Evolutionary conservation across 2,888 invertebrate genomes (phyloP), one percentile per base, ranked within the genome.

Genomic region (Drosophila pseudotakahashii): DNA sequence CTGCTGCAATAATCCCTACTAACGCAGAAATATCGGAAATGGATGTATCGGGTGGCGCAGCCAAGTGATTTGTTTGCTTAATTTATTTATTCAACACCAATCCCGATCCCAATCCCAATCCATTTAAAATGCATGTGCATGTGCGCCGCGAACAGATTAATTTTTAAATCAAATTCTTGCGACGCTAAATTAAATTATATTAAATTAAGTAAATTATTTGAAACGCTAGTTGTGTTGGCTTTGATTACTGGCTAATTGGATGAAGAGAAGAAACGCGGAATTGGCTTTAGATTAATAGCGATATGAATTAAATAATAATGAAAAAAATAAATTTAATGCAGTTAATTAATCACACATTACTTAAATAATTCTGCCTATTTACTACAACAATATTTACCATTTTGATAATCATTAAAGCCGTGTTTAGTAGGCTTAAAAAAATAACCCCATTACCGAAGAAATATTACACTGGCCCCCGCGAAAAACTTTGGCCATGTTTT

Each of bases 1-100:
- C 89, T 96, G 96, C 89, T 96, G 96, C 85, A 93, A 94, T 45
- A 94, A 94, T 83, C 92, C 94, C 11, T 91, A 89, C 63, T 88
- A 19, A 42, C 4, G 41, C n/a, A 7, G 39, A 39, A 14, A n/a
- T 14, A n/a, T 14, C 3, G 39, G 7, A 39, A 5, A 11, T 19
- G 32, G 11, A 10, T 0, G 9, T 4, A 9, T 10, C n/a, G 37
- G 0, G n/a, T 6, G 19, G 34, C 3, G 9, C 39, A 4, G 9
- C 26, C 45, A 11, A 32, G 47, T 47, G 47, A 47, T 47, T 47
- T 47, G 30, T 47, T 51, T 19, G 13, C 26, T 41, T 50, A 13
- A 19, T 48, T 36, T 58, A 54, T 45, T 54, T 59, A 57, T 39
- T 36, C 14, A 63, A 26, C 6, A 26, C 26, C 26, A 26, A 26